phyloP scores from a whole-genome alignment of 2,888 invertebrate genomes.

The Bedellia somnulentella region DNA sequence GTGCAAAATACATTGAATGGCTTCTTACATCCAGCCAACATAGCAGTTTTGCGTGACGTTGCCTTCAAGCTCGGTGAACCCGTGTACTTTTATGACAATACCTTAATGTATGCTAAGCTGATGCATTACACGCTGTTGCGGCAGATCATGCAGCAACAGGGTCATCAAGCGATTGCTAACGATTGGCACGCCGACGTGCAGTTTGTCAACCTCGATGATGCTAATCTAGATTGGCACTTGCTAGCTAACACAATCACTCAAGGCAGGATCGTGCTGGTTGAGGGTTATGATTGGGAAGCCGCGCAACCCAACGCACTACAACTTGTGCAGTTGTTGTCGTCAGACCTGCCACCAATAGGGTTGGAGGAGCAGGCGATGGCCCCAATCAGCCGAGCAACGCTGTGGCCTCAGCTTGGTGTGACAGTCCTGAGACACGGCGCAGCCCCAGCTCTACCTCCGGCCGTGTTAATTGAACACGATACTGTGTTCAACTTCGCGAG shows the following conservation, averaged over 20 bases:
- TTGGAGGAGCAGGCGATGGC: too few species aligned
- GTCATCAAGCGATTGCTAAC: neutral
- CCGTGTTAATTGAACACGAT: too few species aligned
- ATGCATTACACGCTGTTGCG: neutral
- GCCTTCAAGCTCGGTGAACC: constrained; percentile 1
- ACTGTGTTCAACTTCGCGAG: too few species aligned
- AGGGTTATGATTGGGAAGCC: neutral
- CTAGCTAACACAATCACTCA: neutral
- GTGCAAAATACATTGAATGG: too few species aligned
- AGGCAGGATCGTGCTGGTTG: neutral
- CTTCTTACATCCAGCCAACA: neutral
- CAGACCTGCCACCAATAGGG: too few species aligned
- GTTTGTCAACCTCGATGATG: neutral
- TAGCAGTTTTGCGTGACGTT: neutral
- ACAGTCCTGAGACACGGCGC: too few species aligned
- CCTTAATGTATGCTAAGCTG: neutral
- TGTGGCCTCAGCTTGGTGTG: too few species aligned
- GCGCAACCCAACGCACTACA: too few species aligned
- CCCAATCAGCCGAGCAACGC: too few species aligned
- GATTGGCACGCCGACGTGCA: neutral
- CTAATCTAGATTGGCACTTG: neutral
- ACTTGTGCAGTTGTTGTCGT: too few species aligned
- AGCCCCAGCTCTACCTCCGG: too few species aligned
- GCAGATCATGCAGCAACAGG: neutral
- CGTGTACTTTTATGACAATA: neutral